phyloP scores from a whole-genome alignment of 2,113 vertebrate species.

The Camelus dromedarius region DNA sequence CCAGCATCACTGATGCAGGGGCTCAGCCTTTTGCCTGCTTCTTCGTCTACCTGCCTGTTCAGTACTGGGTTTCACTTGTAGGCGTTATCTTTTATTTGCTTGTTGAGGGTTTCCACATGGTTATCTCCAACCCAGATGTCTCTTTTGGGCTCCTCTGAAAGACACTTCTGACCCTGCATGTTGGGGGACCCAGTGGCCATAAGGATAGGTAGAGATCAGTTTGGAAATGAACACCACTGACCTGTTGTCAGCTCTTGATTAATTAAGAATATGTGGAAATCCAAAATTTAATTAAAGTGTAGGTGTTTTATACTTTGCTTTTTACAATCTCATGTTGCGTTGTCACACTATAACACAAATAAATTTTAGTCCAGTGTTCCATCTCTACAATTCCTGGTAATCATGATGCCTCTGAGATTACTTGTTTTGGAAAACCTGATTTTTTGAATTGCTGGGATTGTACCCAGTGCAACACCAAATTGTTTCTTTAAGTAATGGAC shows the following conservation, averaged over 20 bases:
- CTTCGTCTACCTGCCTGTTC: background rate
- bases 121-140: background rate
- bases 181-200: background rate
- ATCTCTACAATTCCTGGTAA: background rate
- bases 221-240: background rate
- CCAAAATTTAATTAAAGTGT: slow-evolving; percentile 4
- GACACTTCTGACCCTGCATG: background rate
- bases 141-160: background rate
- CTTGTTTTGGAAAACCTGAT: background rate
- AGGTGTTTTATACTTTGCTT: background rate
- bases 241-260: background rate
- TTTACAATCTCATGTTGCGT: background rate
- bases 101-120: background rate
- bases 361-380: background rate
- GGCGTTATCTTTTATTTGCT: background rate
- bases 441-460: background rate
- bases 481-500: background rate
- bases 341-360: background rate
- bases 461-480: background rate
- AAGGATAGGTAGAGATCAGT: background rate
- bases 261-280: slow-evolving; percentile 5
- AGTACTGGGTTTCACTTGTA: background rate
- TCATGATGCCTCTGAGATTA: background rate
- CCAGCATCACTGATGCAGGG: background rate
- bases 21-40: background rate